A percentile compares a stretch with the other conserved stretches of the same genome.
Evolutionary conservation across 2,797 vertebrate genomes (phyloP).

Genomic region (Leucoraja ocellata): DNA sequence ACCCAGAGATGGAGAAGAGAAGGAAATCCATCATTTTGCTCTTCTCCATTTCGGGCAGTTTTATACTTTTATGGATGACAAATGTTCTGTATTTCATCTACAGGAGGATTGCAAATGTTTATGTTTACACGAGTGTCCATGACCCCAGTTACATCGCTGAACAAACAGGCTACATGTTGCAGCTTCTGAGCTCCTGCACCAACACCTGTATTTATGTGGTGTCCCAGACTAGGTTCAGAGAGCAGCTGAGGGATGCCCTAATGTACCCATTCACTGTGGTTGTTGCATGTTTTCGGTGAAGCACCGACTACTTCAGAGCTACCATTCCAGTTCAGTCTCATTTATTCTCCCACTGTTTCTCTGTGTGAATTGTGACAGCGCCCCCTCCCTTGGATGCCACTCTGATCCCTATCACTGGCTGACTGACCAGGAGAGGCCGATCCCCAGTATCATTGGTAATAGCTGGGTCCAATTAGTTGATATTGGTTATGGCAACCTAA

Average conservation of each 20-base stretch:
- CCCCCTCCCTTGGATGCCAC: no score
- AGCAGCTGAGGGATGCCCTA: background rate
- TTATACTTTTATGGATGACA: background rate
- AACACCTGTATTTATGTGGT: no score
- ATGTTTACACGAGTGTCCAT: background rate
- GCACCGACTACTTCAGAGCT: no score
- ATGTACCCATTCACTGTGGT: background rate
- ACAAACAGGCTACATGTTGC: background rate
- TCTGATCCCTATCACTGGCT: no score
- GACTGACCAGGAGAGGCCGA: no score
- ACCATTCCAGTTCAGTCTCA: no score
- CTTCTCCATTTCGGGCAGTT: conserved; percentile 15
- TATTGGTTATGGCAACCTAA: no score
- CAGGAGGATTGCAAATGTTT: background rate
- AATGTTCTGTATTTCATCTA: background rate
- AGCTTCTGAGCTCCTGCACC: background rate
- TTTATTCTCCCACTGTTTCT: no score
- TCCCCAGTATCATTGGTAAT: no score
- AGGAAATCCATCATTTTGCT: conserved; percentile 20
- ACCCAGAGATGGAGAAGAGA: background rate
- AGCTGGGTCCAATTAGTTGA: no score
- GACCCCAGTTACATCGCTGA: background rate
- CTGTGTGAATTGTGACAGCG: no score
- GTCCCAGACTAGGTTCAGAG: background rate
- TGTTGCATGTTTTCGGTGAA: background rate